Evolutionary conservation across 2,888 invertebrate genomes (phyloP), one percentile per base, ranked within the genome.

Genomic region (Nebria salina): DNA sequence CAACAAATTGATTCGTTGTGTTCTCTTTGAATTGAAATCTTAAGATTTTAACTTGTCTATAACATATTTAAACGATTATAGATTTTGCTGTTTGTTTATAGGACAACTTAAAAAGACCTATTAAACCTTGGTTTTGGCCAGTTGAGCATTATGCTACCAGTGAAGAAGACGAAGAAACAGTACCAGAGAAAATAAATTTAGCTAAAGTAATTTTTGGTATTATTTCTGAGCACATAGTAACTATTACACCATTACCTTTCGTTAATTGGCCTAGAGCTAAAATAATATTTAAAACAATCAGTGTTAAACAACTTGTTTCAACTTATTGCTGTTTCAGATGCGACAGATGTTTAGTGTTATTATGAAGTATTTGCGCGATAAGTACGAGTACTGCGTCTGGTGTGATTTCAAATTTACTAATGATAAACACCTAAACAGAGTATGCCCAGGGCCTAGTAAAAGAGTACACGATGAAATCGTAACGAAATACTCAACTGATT

Each of bases 351-450:
- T 43, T 68, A 43, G 43, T 54, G 42, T 42, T 11, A 75, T 80
- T 54, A 42, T 92, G 0, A 87, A 89, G 42, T 95, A 96, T 87
- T 88, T 96, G 78, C 90, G 95, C 81, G 90, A 89, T n/a, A 92
- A 91, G 65, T 93, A 96, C 87, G 90, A 90, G 79, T 96, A 95
- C 87, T 96, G 96, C 86, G 91, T 94, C 76, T 96, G 95, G 94
- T 96, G 96, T 90, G 95, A 93, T 11, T 91, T 92, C 5, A 91
- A 91, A 74, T 95, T 92, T 87, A 90, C 92, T 82, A 92, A 93
- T 88, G 88, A 88, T 75, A 89, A 91, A 43, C 95, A 95, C 87
- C 86, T 95, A 82, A 86, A 87, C 72, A 87, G 88, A 11, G 92
- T 91, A 85, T 95, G 95, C 88, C 94, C 95, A 1, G 95, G 95